Evolutionary conservation across 92 coral and sea anemone species (phyloP).

Genomic region (Bergia puertoricense): DNA sequence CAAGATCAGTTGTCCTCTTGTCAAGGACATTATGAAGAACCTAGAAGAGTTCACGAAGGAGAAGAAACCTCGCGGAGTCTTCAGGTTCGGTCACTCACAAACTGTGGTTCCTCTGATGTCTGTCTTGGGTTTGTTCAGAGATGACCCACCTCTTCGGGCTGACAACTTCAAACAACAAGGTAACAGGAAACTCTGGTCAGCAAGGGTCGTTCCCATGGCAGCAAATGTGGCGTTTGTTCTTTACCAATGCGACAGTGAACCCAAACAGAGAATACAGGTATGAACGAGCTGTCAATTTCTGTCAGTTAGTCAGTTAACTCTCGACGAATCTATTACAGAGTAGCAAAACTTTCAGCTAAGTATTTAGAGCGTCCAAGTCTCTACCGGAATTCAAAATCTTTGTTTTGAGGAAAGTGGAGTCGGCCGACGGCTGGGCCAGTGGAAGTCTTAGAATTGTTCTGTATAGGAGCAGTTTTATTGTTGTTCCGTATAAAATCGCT

Average conservation of each 20-base stretch:
- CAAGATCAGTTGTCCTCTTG: constrained; percentile 57
- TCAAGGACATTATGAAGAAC: constrained; percentile 53
- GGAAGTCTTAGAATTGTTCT: too few relatives aligned
- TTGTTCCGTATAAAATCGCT: too few relatives aligned
- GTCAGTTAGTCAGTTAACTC: too few relatives aligned
- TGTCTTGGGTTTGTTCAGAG: constrained; percentile 56
- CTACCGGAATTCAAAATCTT: too few relatives aligned
- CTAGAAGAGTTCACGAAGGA: constrained; percentile 45
- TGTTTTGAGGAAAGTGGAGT: too few relatives aligned
- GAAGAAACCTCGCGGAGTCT: constrained; percentile 54
- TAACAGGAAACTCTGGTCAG: constrained; percentile 48
- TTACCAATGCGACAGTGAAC: constrained; percentile 41
- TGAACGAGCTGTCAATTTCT: not conserved
- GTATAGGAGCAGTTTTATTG: too few relatives aligned
- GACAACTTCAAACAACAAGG: constrained; percentile 46
- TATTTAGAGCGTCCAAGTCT: too few relatives aligned
- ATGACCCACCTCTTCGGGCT: constrained; percentile 49
- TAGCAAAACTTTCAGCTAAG: too few relatives aligned
- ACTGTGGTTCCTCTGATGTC: constrained; percentile 46
- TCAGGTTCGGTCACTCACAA: constrained; percentile 62
- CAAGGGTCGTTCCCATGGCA: constrained; percentile 60
- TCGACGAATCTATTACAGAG: too few relatives aligned
- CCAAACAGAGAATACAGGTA: constrained; percentile 41
- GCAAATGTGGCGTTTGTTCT: constrained; percentile 72
- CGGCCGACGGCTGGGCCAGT: too few relatives aligned